Base-by-base conservation (phyloP, 2,797 vertebrate genomes). In the Diglossa cyanea region DNA sequence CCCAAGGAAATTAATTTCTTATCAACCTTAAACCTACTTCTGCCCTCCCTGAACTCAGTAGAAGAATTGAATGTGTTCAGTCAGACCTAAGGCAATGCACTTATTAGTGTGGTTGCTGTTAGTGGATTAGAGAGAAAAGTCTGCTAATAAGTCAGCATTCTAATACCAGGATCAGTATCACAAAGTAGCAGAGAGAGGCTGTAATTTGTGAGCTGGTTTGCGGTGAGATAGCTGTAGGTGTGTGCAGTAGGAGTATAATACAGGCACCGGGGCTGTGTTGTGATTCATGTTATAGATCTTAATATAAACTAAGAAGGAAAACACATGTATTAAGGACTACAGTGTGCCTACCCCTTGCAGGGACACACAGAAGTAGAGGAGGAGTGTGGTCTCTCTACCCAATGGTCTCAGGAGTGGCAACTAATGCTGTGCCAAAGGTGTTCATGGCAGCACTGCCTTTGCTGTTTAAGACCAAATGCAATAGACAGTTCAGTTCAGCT, bases 291-390 rank as follows among this genome's bases (percentile, higher is more conserved):
- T 66, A 10, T 12, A 70, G 81, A 84, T 79, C 92, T 79, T 96
- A 94, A 87, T 86, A 95, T 88, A 94, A 97, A 93, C 20, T 35
- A 96, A 71, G 76, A 95, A 84, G 83, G 37, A 63, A 95, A 94
- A 84, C 83, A 95, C 60, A 83, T 70, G 79, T 88, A 79, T 84
- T 83, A 94, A 83, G 66, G 61, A 60, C 20, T 51, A 17, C 21
- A 76, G 13, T 11, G 12, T 42, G 63, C n/a, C 55, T 47, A 28
- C 31, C 30, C 37, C 48, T 87, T 68, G 25, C 60, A 91, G 74
- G 14, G 17, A 28, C 25, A 66, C 15, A n/a, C 17, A 61, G 30
- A 53, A 44, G 16, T 5, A 61, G 47, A 54, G 17, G 10, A 54
- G 21, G 61, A 71, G 7, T 3, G 26, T n/a, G 24, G 3, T 54